Base-by-base conservation (phyloP, 2,888 invertebrate genomes). In the Campoletis raptor region DNA sequence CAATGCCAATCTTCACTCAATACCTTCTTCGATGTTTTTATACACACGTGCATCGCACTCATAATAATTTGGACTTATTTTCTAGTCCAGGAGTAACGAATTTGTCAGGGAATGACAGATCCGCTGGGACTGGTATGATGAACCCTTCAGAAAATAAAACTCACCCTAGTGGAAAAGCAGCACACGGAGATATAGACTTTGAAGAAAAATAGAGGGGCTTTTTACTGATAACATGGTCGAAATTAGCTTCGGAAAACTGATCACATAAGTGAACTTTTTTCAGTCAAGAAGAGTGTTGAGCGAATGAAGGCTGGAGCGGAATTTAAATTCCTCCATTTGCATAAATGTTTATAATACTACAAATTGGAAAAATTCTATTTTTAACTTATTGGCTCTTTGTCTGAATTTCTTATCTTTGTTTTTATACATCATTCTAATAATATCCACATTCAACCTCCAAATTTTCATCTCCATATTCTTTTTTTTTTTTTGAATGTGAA, bases 161-260 rank as follows among this genome's bases (percentile, higher is more conserved):
- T 21, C 72, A 54, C 72, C 54, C 72, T 21, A n/a, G 72, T 52
- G 72, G 72, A 73, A 73, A 73, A 52, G 37, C 12, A 73, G 21
- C 36, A 37, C 30, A 37, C 37, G 21, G 54, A 73, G n/a, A 52
- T 36, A 37, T 36, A 37, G 12, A n/a, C 54, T 54, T 52, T 18
- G 10, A 73, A 21, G 54, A 54, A 21, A 30, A 40, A 45, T 48
- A 42, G 36, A 70, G 30, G 70, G 70, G 30, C 48, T 48, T 10
- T 36, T 36, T 48, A 36, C 70, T 36, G 61, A 24, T 30, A 70
- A 48, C 45, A 70, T 48, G 36, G 48, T 30, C 70, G 30, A 48
- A 30, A 70, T 70, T 8, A 18, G 18, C 18, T 9, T 48, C 3
- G 36, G 24, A 70, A 4, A 48, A 45, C 24, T 48, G 24, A 70